A percentile compares a stretch with the other conserved stretches of the same genome.
These are phyloP conservation scores for Aphrophora alni DNA, from an alignment of 2,888 invertebrate genomes.

Conservation along the genomic window DNA sequence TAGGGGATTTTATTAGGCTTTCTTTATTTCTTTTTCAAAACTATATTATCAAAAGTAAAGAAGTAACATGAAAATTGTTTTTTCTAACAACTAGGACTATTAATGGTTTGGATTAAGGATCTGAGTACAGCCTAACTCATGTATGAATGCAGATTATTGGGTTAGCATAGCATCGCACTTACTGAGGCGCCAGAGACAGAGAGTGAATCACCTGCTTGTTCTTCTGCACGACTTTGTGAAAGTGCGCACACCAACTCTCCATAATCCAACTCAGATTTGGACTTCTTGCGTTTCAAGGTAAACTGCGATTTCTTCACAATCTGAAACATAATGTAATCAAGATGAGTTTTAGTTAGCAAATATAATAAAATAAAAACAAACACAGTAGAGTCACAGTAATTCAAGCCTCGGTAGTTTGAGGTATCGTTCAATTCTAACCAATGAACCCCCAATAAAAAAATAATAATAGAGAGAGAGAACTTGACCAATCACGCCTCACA, in stretches of 20 bases:
- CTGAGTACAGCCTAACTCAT: not conserved
- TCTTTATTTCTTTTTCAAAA: too few species aligned
- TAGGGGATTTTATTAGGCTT: too few species aligned
- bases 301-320: slow-evolving; percentile 88
- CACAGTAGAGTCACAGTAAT: too few species aligned
- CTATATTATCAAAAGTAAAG: too few species aligned
- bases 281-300: slow-evolving; percentile 82
- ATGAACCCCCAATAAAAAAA: too few species aligned
- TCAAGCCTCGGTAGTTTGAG: too few species aligned
- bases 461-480: too few species aligned
- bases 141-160: not conserved
- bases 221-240: slow-evolving; percentile 52
- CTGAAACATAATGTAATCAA: slow-evolving; percentile 61
- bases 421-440: too few species aligned
- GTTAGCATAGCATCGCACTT: slow-evolving; percentile 57
- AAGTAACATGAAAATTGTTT: too few species aligned
- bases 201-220: slow-evolving; percentile 45
- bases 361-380: not conserved
- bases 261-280: slow-evolving; percentile 77
- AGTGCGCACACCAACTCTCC: slow-evolving; percentile 90
- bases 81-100: too few species aligned
- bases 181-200: slow-evolving; percentile 56
- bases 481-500: too few species aligned
- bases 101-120: too few species aligned
- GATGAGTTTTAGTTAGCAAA: slow-evolving; percentile 28